Evolutionary conservation across 1,140 invertebrate species (phyloP), one percentile per base, ranked within the genome.

Genomic region (Ooceraea biroi): DNA sequence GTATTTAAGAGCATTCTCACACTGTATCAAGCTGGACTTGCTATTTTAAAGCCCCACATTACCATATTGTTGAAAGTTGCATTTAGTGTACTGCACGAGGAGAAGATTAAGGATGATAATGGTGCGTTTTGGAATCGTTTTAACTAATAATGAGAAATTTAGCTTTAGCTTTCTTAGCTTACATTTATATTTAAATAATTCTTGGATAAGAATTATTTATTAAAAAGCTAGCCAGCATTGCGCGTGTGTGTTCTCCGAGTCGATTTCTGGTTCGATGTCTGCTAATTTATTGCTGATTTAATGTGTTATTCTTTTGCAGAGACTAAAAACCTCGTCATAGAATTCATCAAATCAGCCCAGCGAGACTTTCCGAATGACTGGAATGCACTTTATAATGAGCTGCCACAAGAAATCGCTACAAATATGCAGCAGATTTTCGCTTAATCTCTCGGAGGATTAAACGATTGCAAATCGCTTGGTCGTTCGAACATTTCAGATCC

Each of bases 1-100:
- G 95, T 98, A 7, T 96, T 96, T 73, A 95, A 95, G 74, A 96
- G 96, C 88, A 95, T 98, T 68, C 92, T 94, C 41, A 93, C 95
- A 10, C 93, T 98, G 0, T 97, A 96, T 84, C 93, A 95, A 87
- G 93, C 95, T 71, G 95, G 95, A 0, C 95, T 95, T 85, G 92
- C 95, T 36, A 89, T 95, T 55, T 90, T 97, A 14, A 90, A 94
- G 10, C 86, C 94, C 0, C 93, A 96, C 80, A 90, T 97, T 46
- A 90, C 92, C 25, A 90, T 92, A 44, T 95, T 97, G 25, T 89
- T 96, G 7, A 95, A 95, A 87, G 90, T 96, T 22, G 93, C 95
- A 5, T 92, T 96, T 50, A 91, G 95, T 44, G 90, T 96, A 27
- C 92, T 96, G 61, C 92, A 95, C 73, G 95, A 96, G 48, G 92